Evolutionary conservation across 2,113 vertebrate species (phyloP), one percentile per base, ranked within the genome.

Genomic region (Brevimyrus niger): DNA sequence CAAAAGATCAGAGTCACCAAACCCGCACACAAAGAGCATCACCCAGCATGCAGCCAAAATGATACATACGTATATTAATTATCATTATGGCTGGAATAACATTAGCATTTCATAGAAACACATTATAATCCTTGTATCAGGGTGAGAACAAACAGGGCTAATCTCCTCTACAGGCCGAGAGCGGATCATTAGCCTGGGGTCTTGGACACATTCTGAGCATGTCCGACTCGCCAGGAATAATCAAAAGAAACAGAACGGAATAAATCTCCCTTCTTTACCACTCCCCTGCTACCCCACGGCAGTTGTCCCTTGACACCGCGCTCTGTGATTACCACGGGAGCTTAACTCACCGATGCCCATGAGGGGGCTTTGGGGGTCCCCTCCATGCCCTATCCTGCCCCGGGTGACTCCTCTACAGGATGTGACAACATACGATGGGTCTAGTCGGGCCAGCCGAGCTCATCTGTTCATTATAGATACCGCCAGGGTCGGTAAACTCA

Each of bases 381-480:
- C 23, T 3, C 23, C 58, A 11, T 65, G 58, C 58, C 7, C 9
- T 65, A 27, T 88, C 87, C 53, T 46, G 42, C 53, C 42, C 44
- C 42, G 2, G 58, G 58, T 23, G 19, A 51, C 23, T 35, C n/a
- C n/a, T 53, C 11, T 53, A 7, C n/a, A 53, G 47, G 85, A 86
- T 51, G 85, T 31, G 35, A 35, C n/a, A 11, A 11, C 2, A 48
- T 51, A 27, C 17, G 27, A 53, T 86, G 13, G 27, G 47, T 86
- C 48, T 27, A 15, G 85, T 35, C 85, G 19, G 48, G 48, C 23
- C 85, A 53, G 47, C 85, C 27, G 15, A 53, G n/a, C 1, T 13
- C 48, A 53, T 53, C 85, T 86, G 85, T 31, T 51, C 85, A 53
- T 86, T 86, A 51, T 15, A 86, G 85, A 51, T 86, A 31, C 46